Base-by-base conservation (phyloP, 2,113 vertebrate genomes). In the Zonotrichia leucophrys region DNA sequence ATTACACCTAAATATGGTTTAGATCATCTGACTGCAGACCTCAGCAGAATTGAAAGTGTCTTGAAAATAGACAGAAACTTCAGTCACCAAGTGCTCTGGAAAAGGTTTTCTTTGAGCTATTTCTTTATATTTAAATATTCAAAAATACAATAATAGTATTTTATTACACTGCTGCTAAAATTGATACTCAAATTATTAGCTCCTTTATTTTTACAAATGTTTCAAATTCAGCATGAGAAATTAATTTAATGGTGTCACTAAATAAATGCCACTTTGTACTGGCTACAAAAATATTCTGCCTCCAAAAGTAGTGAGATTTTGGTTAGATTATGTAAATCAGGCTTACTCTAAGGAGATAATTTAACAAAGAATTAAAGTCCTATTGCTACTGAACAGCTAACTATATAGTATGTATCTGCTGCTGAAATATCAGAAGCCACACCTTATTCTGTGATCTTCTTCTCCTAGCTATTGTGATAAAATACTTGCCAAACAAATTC, bases 381-480 rank as follows among this genome's bases (percentile, higher is more conserved):
- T 80, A 31, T 69, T 73, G 2, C n/a, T 92, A 80, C 50, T 73
- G 16, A 92, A 70, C n/a, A 60, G 11, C 19, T 64, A 60, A 56
- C 33, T 84, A 24, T 17, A 33, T 10, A 56, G 27, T 33, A 60
- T 23, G 21, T 12, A 52, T 56, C 67, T 93, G 70, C 31, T 60
- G 53, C n/a, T 15, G 41, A 81, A 83, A 49, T 42, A 87, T 81
- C 15, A 93, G 83, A 73, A 95, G 64, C 69, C 39, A 86, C 39
- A 64, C 35, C 60, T 67, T 39, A 62, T 69, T 89, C 64, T 67
- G 21, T 37, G 64, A 89, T 74, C 60, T 83, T 67, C 50, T 86
- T 89, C 73, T 87, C 53, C 79, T 92, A 41, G 50, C 85, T 92
- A 87, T 23, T 42, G 66, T 90, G 74, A 78, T 86, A 97, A 91